Base-by-base conservation (phyloP, 2,888 invertebrate genomes). In the Harpalus rubripes region DNA sequence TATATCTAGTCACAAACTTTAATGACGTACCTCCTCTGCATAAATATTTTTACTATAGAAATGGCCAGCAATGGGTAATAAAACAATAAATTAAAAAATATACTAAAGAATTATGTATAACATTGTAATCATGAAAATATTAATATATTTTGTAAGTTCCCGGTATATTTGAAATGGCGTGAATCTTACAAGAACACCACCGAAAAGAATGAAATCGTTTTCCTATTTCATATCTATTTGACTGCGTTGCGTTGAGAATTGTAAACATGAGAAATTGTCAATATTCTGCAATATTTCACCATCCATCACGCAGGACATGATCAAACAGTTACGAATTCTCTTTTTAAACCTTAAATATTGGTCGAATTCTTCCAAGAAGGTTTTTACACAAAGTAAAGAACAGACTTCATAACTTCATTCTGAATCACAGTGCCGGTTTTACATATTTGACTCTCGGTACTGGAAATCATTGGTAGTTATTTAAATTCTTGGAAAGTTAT, bases 281-380 rank as follows among this genome's bases (percentile, higher is more conserved):
- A 68, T n/a, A 32, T 26, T 15, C 8, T 39, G 15, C 39, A 68
- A 15, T 68, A 68, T 39, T 39, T 39, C 68, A 15, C 39, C 26
- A 68, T 68, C 68, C 68, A 68, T 68, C 68, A 68, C n/a, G 39
- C 15, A 8, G 5, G 68, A 32, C 68, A 68, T 22, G n/a, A 15
- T 32, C 68, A 68, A 68, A 39, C 68, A 68, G 18, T 63, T 22
- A 63, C n/a, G 68, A 68, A 68, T 68, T 68, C 26, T 68, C 15
- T n/a, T 7, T 22, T 68, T 68, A 26, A 52, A 52, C 44, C 15
- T 32, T 61, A 61, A 65, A 65, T 65, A 65, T 65, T 65, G 65
- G 7, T 52, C 44, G 44, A 52, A 52, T 52, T 52, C 44, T 52
- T 52, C 44, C 12, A 52, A 12, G 44, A 52, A 52, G 12, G 44